These are phyloP conservation scores for Cyprinus carpio DNA, from an alignment of 2,113 vertebrate genomes.

Conservation along the genomic window DNA sequence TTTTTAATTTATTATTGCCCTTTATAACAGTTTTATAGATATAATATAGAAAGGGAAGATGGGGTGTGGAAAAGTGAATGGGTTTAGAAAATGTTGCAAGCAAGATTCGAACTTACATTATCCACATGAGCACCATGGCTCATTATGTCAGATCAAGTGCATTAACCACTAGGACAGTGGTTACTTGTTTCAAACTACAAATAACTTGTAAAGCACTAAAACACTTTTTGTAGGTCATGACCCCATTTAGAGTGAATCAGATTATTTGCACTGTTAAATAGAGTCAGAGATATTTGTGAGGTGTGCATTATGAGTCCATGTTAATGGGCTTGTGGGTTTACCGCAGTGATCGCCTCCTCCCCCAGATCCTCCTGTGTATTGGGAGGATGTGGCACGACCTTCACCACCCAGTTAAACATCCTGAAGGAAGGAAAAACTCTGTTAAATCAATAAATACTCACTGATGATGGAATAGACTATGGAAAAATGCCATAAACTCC, in stretches of 20 bases:
- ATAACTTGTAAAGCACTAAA: not conserved
- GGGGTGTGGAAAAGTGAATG: not conserved
- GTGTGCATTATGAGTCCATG: not conserved
- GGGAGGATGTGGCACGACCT: conserved; percentile 61
- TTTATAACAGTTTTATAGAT: not conserved
- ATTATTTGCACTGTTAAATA: not conserved
- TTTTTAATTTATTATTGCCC: not conserved
- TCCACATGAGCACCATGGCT: not conserved
- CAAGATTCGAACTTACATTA: not conserved
- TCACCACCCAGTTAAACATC: conserved; percentile 69
- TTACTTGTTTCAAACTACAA: not conserved
- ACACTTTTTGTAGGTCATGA: not conserved
- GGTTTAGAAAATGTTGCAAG: not conserved
- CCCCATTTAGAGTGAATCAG: not conserved
- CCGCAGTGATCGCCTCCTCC: conserved; percentile 7
- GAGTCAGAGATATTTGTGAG: not conserved
- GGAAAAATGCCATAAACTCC: not conserved
- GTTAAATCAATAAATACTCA: not conserved
- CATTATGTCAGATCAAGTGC: not conserved
- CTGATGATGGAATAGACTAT: not conserved
- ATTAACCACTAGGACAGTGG: not conserved
- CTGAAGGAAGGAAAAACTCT: conserved; percentile 35
- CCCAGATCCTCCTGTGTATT: conserved; percentile 33
- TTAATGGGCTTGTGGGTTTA: not conserved
- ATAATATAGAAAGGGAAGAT: not conserved